These are phyloP conservation scores for Anoplius nigerrimus DNA, from an alignment of 2,888 invertebrate species.

Conservation along the genomic window DNA sequence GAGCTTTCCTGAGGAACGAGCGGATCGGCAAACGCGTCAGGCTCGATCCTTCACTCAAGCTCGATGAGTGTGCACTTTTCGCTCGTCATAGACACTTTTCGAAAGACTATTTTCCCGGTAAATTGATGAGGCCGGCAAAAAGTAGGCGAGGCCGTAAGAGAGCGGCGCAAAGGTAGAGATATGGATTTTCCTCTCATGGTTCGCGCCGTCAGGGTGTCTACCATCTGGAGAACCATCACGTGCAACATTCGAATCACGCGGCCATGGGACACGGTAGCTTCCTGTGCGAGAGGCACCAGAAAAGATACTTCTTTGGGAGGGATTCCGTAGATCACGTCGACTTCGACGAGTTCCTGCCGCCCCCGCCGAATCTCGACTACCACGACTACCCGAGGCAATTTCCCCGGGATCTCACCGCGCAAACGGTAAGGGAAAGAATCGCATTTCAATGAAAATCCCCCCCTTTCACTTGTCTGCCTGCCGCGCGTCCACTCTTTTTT, in stretches of 20 bases:
- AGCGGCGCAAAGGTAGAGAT: not conserved
- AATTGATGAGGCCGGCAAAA: too few relatives aligned
- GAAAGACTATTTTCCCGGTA: too few relatives aligned
- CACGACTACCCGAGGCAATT: conserved; percentile 74
- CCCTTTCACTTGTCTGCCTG: too few relatives aligned
- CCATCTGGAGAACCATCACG: conserved; percentile 66
- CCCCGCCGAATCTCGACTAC: conserved; percentile 79
- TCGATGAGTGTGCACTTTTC: too few relatives aligned
- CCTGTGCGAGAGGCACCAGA: conserved; percentile 75
- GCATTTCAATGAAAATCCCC: too few relatives aligned
- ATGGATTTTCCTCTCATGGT: not conserved
- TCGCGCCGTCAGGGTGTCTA: conserved; percentile 60
- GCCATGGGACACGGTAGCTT: conserved; percentile 62
- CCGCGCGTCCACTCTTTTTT: not conserved
- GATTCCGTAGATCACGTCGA: conserved; percentile 78
- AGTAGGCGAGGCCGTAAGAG: not conserved
- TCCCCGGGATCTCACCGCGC: conserved; percentile 81
- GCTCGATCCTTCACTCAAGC: too few relatives aligned
- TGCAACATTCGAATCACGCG: conserved; percentile 57
- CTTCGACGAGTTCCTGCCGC: conserved; percentile 82
- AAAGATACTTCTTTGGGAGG: conserved; percentile 82
- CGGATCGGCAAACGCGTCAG: too few relatives aligned
- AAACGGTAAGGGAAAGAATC: conserved; percentile 76
- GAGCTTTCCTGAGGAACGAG: too few relatives aligned
- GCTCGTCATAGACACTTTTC: too few relatives aligned